Evolutionary conservation across 2,797 vertebrate genomes (phyloP).

Genomic region (Xerus rutilus): DNA sequence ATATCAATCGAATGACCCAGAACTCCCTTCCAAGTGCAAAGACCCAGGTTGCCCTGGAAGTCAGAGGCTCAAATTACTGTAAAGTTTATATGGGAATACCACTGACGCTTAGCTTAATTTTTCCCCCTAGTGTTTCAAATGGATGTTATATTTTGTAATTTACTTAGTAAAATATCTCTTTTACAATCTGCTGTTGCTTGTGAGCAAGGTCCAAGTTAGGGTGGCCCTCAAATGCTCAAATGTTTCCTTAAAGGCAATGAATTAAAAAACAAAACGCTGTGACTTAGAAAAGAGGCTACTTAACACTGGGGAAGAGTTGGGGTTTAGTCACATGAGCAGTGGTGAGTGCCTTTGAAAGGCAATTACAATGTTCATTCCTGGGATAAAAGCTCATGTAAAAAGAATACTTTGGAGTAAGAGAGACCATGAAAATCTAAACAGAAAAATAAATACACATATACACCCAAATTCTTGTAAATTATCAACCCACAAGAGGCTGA

Average conservation of each 20-base stretch:
- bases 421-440: slow-evolving; percentile 57
- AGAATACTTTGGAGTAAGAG: background rate
- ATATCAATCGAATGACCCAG: slow-evolving; percentile 33
- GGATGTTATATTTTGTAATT: slow-evolving; percentile 30
- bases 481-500: slow-evolving; percentile 32
- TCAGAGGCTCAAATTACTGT: slow-evolving; percentile 32
- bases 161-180: slow-evolving; percentile 49
- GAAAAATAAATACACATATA: slow-evolving; percentile 65
- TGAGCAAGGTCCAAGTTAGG: slow-evolving; percentile 8
- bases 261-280: slow-evolving; percentile 37
- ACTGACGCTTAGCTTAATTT: background rate
- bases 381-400: slow-evolving; percentile 38
- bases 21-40: slow-evolving; percentile 43
- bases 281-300: background rate
- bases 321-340: background rate
- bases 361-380: background rate
- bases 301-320: background rate
- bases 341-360: background rate
- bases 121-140: background rate
- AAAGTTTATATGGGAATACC: background rate
- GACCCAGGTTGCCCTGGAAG: background rate
- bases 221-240: no score
- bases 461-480: slow-evolving; percentile 72
- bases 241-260: background rate
- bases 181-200: background rate